Percentiles rank a stretch among this genome's conserved stretches.
phyloP scores from a whole-genome alignment of 1,140 invertebrate species.

The Popillia japonica region DNA sequence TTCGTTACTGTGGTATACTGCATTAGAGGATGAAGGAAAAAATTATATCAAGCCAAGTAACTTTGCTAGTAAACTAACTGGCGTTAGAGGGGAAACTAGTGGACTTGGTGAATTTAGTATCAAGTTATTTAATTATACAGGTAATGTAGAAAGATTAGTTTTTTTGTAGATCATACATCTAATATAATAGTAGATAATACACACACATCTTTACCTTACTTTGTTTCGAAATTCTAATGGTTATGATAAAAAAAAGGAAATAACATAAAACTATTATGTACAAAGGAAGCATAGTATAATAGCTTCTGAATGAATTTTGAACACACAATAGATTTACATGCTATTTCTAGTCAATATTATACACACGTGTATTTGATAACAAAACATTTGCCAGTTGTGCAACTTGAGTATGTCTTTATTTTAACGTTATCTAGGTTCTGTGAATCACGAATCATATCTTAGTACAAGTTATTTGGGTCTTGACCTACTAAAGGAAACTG shows the following conservation, averaged over 20 bases:
- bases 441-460: slow-evolving; percentile 77
- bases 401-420: not conserved
- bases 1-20: slow-evolving; percentile 80
- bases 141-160: slow-evolving; percentile 38
- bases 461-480: slow-evolving; percentile 76
- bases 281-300: too few relatives aligned
- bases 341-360: too few relatives aligned
- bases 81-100: slow-evolving; percentile 79
- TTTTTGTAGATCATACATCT: too few relatives aligned
- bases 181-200: too few relatives aligned
- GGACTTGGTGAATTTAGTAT: slow-evolving; percentile 81
- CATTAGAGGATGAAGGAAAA: slow-evolving; percentile 74
- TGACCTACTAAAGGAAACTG: slow-evolving; percentile 79
- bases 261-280: too few relatives aligned
- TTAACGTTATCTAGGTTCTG: slow-evolving; percentile 59
- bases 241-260: too few relatives aligned
- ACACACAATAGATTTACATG: too few relatives aligned
- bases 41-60: slow-evolving; percentile 68
- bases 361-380: too few relatives aligned
- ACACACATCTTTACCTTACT: too few relatives aligned
- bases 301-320: too few relatives aligned
- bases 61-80: slow-evolving; percentile 67
- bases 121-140: slow-evolving; percentile 60
- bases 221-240: too few relatives aligned
- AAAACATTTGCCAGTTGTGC: not conserved